Base-by-base conservation (phyloP, 2,888 invertebrate species). In the Aphidius colemani region DNA sequence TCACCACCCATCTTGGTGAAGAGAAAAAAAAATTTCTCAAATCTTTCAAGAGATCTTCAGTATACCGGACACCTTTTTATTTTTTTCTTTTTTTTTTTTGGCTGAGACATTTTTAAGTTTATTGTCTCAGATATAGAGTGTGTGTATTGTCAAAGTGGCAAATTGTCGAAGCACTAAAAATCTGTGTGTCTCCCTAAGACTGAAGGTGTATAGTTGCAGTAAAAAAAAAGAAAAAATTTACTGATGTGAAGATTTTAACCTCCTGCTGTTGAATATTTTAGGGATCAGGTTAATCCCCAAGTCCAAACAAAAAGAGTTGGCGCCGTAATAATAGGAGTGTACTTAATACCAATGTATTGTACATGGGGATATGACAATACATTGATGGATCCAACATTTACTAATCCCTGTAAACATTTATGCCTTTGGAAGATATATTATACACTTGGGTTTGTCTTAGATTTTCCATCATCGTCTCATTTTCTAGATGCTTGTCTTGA, bases 251-350 rank as follows among this genome's bases (percentile, higher is more conserved):
- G 46, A 10, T 57, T 46, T 46, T 45, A 8, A 57, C 56, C 53
- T n/a, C 70, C 70, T 64, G 67, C 68, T 67, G 69, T 18, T 66
- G 58, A 49, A 60, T 65, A 67, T 57, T 57, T 45, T 57, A 62
- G 55, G 73, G 76, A 69, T 73, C 67, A 72, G 67, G 69, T 68
- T 80, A 77, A 80, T 78, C 79, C 77, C 8, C n/a, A 49, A 51
- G 50, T 53, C 53, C 46, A 63, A 71, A 78, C 76, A 78, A 78
- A 76, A 80, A 78, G 79, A 80, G 77, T 80, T 80, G 76, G 78
- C 78, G 77, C 77, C 76, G 70, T 71, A 70, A 74, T 76, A 75
- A 77, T 70, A 69, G 74, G 70, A 74, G 69, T 63, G 59, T 69
- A 71, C 70, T 72, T 72, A 78, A 30, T 30, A 30, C 30, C 5